Evolutionary conservation across 2,113 vertebrate species (phyloP).

Genomic region (Nycticryphes semicollaris): DNA sequence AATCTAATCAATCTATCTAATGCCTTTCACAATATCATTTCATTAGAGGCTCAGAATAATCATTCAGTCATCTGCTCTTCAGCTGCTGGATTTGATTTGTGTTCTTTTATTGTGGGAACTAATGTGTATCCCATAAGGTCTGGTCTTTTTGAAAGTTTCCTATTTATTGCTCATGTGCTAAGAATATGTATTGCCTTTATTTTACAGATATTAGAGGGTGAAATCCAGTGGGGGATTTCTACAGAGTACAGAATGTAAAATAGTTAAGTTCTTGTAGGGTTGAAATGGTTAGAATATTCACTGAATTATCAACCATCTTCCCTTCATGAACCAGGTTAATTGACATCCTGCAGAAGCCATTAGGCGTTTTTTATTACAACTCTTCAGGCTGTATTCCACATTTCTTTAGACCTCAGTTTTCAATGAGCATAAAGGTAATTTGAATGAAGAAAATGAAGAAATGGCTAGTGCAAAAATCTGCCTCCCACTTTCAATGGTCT

Average conservation of each 20-base stretch:
- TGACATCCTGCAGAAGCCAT: slow-evolving; percentile 42
- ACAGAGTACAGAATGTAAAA: not conserved
- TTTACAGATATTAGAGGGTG: slow-evolving; percentile 25
- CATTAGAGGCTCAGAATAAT: slow-evolving; percentile 54
- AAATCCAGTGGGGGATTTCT: slow-evolving; percentile 19
- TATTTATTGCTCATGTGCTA: slow-evolving; percentile 62
- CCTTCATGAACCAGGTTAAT: slow-evolving; percentile 31
- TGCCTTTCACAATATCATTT: slow-evolving; percentile 39
- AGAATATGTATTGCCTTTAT: slow-evolving; percentile 47
- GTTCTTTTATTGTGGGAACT: slow-evolving; percentile 33
- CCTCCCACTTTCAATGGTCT: not conserved
- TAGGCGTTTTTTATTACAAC: slow-evolving; percentile 32
- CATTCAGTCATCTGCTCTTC: slow-evolving; percentile 39
- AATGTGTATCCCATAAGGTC: slow-evolving; percentile 31
- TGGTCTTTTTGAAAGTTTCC: not conserved
- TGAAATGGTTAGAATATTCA: slow-evolving; percentile 44
- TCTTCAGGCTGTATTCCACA: slow-evolving; percentile 19
- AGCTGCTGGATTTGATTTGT: slow-evolving; percentile 47
- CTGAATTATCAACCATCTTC: slow-evolving; percentile 20
- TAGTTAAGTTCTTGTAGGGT: slow-evolving; percentile 6
- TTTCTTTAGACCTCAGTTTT: slow-evolving; percentile 21
- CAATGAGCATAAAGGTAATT: slow-evolving; percentile 12
- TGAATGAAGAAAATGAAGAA: slow-evolving; percentile 18
- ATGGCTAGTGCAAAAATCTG: not conserved
- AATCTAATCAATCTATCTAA: slow-evolving; percentile 54